Evolutionary conservation across 2,888 invertebrate genomes (phyloP).

Genomic region (Aphodius granarius): DNA sequence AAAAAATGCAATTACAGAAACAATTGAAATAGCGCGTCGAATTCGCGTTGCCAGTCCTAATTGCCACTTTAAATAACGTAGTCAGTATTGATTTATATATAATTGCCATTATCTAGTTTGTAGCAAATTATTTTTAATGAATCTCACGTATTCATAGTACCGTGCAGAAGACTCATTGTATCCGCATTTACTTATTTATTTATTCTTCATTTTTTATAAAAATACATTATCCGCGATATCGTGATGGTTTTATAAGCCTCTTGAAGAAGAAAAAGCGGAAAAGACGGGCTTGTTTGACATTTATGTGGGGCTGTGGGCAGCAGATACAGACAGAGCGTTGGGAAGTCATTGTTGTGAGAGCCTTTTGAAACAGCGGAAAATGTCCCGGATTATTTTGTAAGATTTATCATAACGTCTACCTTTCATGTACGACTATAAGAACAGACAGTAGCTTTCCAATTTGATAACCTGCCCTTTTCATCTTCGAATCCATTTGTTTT

Average conservation of each 20-base stretch:
- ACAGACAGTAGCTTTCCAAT: slow-evolving; percentile 1
- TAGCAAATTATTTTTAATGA: not conserved
- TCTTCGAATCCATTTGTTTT: not conserved
- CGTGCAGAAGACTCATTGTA: not conserved
- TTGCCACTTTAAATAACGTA: not conserved
- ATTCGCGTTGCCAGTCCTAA: not conserved
- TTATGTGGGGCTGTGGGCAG: not conserved
- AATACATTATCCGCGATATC: not conserved
- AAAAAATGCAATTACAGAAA: not conserved
- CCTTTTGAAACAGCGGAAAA: slow-evolving; percentile 5
- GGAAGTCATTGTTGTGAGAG: slow-evolving; percentile 13
- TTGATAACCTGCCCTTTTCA: slow-evolving; percentile 10
- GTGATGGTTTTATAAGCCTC: not conserved
- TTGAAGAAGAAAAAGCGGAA: not conserved
- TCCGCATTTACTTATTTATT: not conserved
- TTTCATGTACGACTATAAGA: slow-evolving; percentile 10
- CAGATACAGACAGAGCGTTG: too few relatives aligned
- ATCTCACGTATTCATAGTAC: not conserved
- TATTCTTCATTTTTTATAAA: too few relatives aligned
- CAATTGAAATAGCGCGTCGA: not conserved
- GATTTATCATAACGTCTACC: slow-evolving; percentile 12
- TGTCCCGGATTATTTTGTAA: slow-evolving; percentile 10
- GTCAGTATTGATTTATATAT: not conserved
- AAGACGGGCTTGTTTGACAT: slow-evolving; percentile 2
- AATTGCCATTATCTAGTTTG: not conserved